Percentiles rank a stretch among this genome's conserved stretches.
Evolutionary conservation across 2,113 vertebrate species (phyloP).

Genomic region (Pedetes capensis): DNA sequence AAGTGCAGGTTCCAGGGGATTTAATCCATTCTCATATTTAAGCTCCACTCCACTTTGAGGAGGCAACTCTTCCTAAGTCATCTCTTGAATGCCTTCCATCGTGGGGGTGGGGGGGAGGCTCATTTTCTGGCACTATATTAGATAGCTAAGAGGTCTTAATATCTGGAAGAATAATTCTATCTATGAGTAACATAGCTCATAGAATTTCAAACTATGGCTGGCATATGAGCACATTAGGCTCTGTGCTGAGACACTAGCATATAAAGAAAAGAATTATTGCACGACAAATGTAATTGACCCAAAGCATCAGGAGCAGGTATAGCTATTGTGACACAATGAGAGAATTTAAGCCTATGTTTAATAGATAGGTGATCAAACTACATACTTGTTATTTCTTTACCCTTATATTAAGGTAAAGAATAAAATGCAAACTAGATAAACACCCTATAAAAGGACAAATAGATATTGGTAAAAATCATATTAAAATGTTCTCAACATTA

Average conservation of each 20-base stretch:
- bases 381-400: neutral
- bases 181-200: neutral
- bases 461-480: too few species aligned
- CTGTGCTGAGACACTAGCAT: neutral
- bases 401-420: neutral
- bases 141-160: neutral
- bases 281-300: neutral
- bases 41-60: too few species aligned
- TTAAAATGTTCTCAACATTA: too few species aligned
- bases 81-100: too few species aligned
- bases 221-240: neutral
- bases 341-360: neutral
- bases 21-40: too few species aligned
- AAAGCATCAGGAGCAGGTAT: neutral
- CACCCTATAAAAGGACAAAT: too few species aligned
- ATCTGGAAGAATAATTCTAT: neutral
- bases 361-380: neutral
- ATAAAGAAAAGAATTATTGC: neutral
- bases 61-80: too few species aligned
- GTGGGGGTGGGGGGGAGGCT: too few species aligned
- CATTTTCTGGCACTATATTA: too few species aligned
- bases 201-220: neutral
- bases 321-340: neutral
- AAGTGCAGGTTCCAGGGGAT: too few species aligned
- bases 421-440: too few species aligned